Evolutionary conservation across 1,140 invertebrate species (phyloP), one percentile per base, ranked within the genome.

Genomic region (Bombus confusus): DNA sequence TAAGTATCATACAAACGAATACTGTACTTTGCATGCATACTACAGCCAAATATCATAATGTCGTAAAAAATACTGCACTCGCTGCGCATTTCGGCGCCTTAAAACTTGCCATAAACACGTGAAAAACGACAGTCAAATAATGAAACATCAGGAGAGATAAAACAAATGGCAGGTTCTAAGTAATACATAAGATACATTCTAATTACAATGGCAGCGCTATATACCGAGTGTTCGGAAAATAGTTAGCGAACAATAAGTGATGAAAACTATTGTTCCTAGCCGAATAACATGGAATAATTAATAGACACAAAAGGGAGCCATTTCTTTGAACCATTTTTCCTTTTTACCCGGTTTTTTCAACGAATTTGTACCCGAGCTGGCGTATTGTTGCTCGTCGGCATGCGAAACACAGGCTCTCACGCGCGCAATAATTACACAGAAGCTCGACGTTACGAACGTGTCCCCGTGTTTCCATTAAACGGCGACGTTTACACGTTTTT

Each of bases 391-490:
- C 75, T 25, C 43, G 73, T 31, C 57, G 75, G 31, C 75, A 77
- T 77, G 75, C 75, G 57, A 77, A 62, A 62, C 75, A 41, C 37
- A 59, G 47, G 39, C 37, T 31, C 75, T 77, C 57, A 77, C 75
- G 57, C 8, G 75, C 75, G 57, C 75, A 64, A 77, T 77, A 77
- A 77, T 77, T 77, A 77, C 75, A 77, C 57, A 62, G 37, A n/a
- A 31, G 57, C 57, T 41, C 41, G 39, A 41, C 71, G n/a, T 59
- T 59, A 57, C 74, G 72, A 52, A 43, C 43, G 73, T 75, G 43
- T 52, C 73, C 72, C 43, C 43, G 74, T 76, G 74, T 76, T 76
- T 76, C 74, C 74, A 76, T 76, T 76, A 76, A 76, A 76, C 74
- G 52, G 9, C 52, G 34, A n/a, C 74, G 52, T 77, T 77, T 77